Base-by-base conservation (phyloP, 2,797 vertebrate species). In the Enteromius afrohamiltoni region DNA sequence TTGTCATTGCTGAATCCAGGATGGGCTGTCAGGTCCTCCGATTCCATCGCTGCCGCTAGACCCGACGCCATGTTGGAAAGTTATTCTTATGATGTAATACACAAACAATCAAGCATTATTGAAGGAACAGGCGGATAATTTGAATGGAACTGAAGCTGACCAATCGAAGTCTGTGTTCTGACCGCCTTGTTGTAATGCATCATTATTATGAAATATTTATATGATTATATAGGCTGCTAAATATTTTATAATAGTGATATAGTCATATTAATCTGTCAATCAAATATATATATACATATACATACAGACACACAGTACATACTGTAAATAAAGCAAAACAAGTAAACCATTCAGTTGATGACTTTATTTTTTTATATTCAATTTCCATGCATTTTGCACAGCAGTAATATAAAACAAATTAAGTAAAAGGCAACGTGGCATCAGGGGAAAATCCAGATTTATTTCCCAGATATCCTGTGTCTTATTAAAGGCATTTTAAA, bases 61-160 rank as follows among this genome's bases (percentile, higher is more conserved):
- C 89, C 85, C 89, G 92, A 92, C 93, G 94, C 95, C 95, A 95
- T 95, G 92, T 94, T 93, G 93, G 85, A 89, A 88, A 91, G 86
- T 90, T 83, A 88, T 89, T 79, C 89, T 89, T 82, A 91, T 95
- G 94, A 95, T 92, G 94, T 94, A 93, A 93, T 90, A 58, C 68
- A 81, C 83, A 82, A 83, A 86, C 81, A 76, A 60, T 60, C 76
- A 31, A 29, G 77, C 67, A 55, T 70, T 79, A 78, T 86, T 31
- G 49, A 78, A 37, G 65, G 85, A 85, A 84, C 53, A 74, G 53
- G 68, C 19, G 51, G 68, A 34, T 77, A 8, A 29, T 78, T 67
- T 83, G 75, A 78, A 83, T 70, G 74, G 58, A 70, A 47, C 68
- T 83, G 31, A 74, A 73, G 49, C 55, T 29, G 77, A 8, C 80